Base-by-base conservation (phyloP, 2,888 invertebrate genomes). In the Vesta saturnalis region DNA sequence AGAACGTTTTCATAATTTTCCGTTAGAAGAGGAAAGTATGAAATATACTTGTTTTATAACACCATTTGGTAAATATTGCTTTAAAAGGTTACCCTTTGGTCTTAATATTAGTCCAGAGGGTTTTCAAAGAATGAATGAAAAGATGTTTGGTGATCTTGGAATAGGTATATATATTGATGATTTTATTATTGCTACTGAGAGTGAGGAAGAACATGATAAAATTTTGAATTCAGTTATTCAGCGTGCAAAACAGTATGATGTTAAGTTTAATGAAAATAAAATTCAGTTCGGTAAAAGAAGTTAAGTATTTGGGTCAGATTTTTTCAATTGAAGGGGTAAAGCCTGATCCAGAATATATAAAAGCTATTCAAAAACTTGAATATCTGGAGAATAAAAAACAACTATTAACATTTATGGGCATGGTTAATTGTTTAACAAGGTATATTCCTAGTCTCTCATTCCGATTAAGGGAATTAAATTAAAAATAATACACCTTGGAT, bases 141-240 rank as follows among this genome's bases (percentile, higher is more conserved):
- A 81, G 70, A 15, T 78, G 76, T 79, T 80, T 82, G 49, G 79
- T 76, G 16, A 79, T 72, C 74, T 77, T 69, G 23, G 56, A 56
- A 55, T 82, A 49, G 14, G 74, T 59, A 60, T 83, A 39, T 78
- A 82, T 70, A 71, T 80, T 71, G 74, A 83, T 73, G 71, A 80
- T 75, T 67, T 81, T 63, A 46, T 72, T 16, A 21, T 47, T 47
- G 22, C 19, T 10, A 19, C 15, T 8, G 16, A 55, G 23, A 65
- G 16, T 18, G 55, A 72, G 64, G 55, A 65, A 72, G 66, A 77
- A 60, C 78, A 77, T 65, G 75, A 78, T 67, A 4, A 60, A 47
- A 75, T 71, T 30, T 60, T 79, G 15, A 57, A 67, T 23, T 8
- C 64, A 62, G 76, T 80, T 0, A 46, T 80, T 55, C 60, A 76